These are phyloP conservation scores for Nettapus auritus DNA, from an alignment of 2,113 vertebrate genomes.

Conservation along the genomic window DNA sequence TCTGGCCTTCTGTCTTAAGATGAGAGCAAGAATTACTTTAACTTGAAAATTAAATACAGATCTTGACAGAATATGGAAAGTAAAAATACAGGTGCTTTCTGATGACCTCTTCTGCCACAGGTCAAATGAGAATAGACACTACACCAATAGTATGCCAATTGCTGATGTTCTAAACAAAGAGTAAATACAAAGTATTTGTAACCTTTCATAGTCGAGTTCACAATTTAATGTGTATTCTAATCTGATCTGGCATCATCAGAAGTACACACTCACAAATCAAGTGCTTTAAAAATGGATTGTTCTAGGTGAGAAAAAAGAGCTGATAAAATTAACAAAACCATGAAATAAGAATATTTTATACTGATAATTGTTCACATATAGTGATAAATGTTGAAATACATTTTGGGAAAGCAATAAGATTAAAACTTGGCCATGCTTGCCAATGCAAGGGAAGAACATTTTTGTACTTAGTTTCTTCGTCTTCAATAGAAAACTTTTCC, in stretches of 20 bases:
- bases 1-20: constrained; percentile 3
- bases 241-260: not conserved
- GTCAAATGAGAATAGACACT: not conserved
- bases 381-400: not conserved
- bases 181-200: not conserved
- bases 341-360: not conserved
- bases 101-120: not conserved
- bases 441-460: not conserved
- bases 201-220: not conserved
- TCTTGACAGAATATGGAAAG: not conserved
- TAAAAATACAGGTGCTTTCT: not conserved
- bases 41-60: constrained; percentile 22
- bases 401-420: not conserved
- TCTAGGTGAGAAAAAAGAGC: not conserved
- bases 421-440: not conserved
- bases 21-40: not conserved
- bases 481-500: not conserved
- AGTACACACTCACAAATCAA: not conserved
- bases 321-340: not conserved
- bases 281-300: not conserved
- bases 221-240: not conserved
- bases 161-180: not conserved
- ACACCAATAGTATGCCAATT: not conserved
- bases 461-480: not conserved
- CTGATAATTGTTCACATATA: constrained; percentile 11